Percentiles rank a stretch among this genome's conserved stretches.
phyloP scores from a whole-genome alignment of 2,888 invertebrate species.

The Mechanitis mazaeus region DNA sequence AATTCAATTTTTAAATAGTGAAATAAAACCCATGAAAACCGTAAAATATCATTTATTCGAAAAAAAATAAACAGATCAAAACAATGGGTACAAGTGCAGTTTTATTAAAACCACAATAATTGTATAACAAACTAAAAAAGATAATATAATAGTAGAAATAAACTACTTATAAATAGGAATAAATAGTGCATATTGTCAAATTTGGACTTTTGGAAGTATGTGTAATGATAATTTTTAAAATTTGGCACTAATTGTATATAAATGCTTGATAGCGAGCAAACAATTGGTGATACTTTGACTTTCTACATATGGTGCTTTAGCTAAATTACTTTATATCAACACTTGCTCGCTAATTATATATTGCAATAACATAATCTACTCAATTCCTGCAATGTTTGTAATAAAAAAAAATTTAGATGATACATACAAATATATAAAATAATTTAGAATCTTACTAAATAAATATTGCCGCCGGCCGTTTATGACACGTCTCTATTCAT shows the following conservation, averaged over 20 bases:
- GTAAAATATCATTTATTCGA: conserved; percentile 61
- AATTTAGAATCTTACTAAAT: conserved; percentile 1
- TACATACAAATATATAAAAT: neutral
- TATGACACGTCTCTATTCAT: neutral
- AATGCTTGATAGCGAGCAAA: too few species aligned
- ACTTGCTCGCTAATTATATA: too few species aligned
- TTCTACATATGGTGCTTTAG: too few species aligned
- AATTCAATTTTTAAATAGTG: neutral
- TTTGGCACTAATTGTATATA: conserved; percentile 1
- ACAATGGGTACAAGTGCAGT: conserved; percentile 15
- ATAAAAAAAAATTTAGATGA: too few species aligned
- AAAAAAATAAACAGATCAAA: conserved; percentile 41
- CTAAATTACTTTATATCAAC: too few species aligned
- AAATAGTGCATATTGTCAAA: conserved; percentile 25
- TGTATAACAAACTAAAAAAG: conserved; percentile 11
- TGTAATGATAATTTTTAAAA: conserved; percentile 2
- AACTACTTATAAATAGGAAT: conserved; percentile 29
- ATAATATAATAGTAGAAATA: conserved; percentile 19
- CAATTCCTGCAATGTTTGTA: neutral
- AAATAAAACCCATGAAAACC: conserved; percentile 32
- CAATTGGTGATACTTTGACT: too few species aligned
- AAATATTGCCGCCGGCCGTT: conserved; percentile 1
- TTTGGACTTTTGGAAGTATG: conserved; percentile 16
- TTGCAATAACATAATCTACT: neutral
- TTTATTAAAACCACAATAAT: neutral